Percentiles rank a stretch among this genome's conserved stretches.
Conservation (phyloP, 1,140 invertebrate genomes). For the Saccostrea cuccullata region DNA sequence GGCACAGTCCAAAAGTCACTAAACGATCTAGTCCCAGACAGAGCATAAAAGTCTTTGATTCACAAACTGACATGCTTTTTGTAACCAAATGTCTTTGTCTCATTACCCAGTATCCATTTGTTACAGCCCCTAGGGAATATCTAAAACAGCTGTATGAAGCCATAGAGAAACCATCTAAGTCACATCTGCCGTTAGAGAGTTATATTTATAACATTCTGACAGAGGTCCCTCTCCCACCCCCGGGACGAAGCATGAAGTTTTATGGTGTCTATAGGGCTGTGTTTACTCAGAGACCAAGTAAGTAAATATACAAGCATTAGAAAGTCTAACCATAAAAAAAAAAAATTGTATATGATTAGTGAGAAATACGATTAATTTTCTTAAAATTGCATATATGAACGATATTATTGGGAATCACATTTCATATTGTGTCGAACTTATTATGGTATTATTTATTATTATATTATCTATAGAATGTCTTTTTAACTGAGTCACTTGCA, state of each 20-base stretch:
- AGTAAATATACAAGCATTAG: slow-evolving; percentile 32
- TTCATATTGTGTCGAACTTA: too few relatives aligned
- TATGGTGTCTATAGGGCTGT: slow-evolving; percentile 80
- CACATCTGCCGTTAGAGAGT: slow-evolving; percentile 85
- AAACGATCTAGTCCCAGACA: slow-evolving; percentile 56
- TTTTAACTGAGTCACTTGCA: too few relatives aligned
- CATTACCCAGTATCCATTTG: slow-evolving; percentile 93
- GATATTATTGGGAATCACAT: too few relatives aligned
- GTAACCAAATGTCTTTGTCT: slow-evolving; percentile 95
- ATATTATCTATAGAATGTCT: too few relatives aligned
- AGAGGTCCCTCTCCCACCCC: slow-evolving; percentile 92
- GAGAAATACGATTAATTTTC: too few relatives aligned
- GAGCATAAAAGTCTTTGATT: slow-evolving; percentile 87
- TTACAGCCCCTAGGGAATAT: slow-evolving; percentile 81
- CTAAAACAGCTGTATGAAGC: slow-evolving; percentile 77
- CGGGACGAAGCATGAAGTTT: slow-evolving; percentile 91
- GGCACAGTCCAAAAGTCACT: slow-evolving; percentile 66
- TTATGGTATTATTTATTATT: too few relatives aligned
- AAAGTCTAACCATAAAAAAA: too few relatives aligned
- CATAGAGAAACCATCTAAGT: slow-evolving; percentile 66
- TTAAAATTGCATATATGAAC: too few relatives aligned
- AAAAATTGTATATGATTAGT: too few relatives aligned
- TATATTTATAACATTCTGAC: slow-evolving; percentile 97
- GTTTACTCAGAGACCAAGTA: slow-evolving; percentile 80
- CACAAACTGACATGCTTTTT: slow-evolving; percentile 93